Evolutionary conservation across 2,113 vertebrate species (phyloP), one percentile per base, ranked within the genome.

Genomic region (Spea bombifrons): DNA sequence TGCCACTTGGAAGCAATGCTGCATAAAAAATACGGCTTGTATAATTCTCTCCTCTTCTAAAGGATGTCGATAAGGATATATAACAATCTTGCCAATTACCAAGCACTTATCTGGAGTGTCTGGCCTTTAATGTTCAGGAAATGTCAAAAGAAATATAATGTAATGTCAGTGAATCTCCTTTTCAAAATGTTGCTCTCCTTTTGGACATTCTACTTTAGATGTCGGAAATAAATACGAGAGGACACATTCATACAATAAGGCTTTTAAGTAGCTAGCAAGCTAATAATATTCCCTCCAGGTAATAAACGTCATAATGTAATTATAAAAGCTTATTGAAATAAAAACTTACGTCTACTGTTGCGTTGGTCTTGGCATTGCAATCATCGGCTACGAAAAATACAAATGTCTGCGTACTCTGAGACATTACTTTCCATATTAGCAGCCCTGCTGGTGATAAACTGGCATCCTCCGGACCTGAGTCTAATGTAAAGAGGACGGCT

Each of bases 381-480:
- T 94, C 92, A 80, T 97, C 94, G 0, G 75, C 86, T 81, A 95
- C 82, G n/a, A 81, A 84, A 76, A 98, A 88, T 5, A 75, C 84
- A 82, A 97, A 90, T 55, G 73, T 85, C 81, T 91, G 90, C 0
- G 80, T 66, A 63, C 71, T 84, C 4, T 85, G 73, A n/a, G 84
- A 85, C 72, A 76, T 52, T 49, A 86, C 86, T 88, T 89, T 95
- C 94, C 95, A 97, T 30, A 70, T 87, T 72, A 97, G 88, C 70
- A 96, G 90, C 66, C 96, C 95, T 45, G 89, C 86, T 6, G 94
- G 88, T 49, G 95, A 96, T 81, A 97, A 85, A 5, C 83, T 87
- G 4, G 93, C 90, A 16, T 88, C 93, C 53, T 87, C 84, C 2
- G 96, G 94, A 13, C 91, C 92, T 7, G 94, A 94, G 3, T 88